phyloP scores from a whole-genome alignment of 1,140 invertebrate species.

The Brachionus koreanus region DNA sequence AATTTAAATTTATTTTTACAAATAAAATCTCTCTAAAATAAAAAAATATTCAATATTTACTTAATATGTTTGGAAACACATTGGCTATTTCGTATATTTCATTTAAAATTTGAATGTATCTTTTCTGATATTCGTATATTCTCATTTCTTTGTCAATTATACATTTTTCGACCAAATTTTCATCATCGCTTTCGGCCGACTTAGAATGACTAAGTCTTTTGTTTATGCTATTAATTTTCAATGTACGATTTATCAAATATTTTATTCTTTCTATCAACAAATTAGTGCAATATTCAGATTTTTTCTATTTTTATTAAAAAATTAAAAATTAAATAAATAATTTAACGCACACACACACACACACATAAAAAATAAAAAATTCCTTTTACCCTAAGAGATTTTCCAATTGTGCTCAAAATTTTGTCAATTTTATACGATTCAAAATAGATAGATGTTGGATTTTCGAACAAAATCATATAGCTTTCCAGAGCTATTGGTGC shows the following conservation, averaged over 20 bases:
- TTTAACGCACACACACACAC: background rate
- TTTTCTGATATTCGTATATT: constrained; percentile 16
- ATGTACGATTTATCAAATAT: background rate
- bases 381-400: background rate
- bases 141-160: background rate
- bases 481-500: background rate
- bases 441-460: constrained; percentile 3
- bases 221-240: background rate
- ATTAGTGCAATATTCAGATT: constrained; percentile 18
- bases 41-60: background rate
- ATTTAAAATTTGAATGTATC: constrained; percentile 13
- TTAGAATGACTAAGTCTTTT: background rate
- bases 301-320: background rate
- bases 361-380: background rate
- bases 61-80: constrained; percentile 29
- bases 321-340: background rate
- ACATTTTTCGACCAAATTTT: background rate
- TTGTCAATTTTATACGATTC: constrained; percentile 26
- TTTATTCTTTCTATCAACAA: constrained; percentile 24
- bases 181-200: background rate
- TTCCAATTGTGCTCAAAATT: constrained; percentile 17
- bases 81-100: constrained; percentile 34
- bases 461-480: constrained; percentile 20
- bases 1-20: background rate
- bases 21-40: background rate